Evolutionary conservation across 2,888 invertebrate genomes (phyloP).

Genomic region (Synergus japonicus): DNA sequence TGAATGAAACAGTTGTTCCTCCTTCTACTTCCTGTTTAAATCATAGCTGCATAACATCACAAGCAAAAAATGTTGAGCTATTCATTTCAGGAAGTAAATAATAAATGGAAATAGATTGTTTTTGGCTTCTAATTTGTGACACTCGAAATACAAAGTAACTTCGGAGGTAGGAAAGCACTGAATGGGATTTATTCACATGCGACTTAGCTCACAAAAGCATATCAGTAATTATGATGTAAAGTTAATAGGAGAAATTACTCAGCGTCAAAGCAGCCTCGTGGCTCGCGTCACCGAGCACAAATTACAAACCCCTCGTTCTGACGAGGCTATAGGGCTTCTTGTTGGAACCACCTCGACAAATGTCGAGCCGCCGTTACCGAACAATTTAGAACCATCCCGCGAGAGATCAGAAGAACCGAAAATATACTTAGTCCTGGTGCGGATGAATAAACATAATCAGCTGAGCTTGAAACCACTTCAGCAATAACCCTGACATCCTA

Average conservation of each 20-base stretch:
- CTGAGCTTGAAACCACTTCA: conserved; percentile 63
- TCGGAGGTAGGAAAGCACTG: neutral
- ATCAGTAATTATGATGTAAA: conserved; percentile 62
- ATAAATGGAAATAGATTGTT: neutral
- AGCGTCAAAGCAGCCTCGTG: conserved; percentile 61
- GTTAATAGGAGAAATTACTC: conserved; percentile 65
- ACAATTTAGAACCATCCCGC: conserved; percentile 68
- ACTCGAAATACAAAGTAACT: neutral
- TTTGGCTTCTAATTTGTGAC: neutral
- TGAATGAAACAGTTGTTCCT: neutral
- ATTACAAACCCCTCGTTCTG: conserved; percentile 63
- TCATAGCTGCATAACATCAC: too few species aligned
- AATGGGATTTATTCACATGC: conserved; percentile 51
- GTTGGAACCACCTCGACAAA: conserved; percentile 57
- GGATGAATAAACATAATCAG: conserved; percentile 69
- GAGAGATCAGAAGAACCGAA: conserved; percentile 69
- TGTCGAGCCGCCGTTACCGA: conserved; percentile 64
- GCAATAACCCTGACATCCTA: conserved; percentile 51
- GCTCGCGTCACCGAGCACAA: conserved; percentile 67
- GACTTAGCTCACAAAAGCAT: conserved; percentile 57
- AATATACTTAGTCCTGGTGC: conserved; percentile 63
- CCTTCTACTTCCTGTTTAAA: neutral
- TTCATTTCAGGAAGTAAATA: too few species aligned
- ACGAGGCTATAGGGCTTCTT: conserved; percentile 42
- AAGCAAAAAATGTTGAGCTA: too few species aligned